Evolutionary conservation across 2,113 vertebrate genomes (phyloP).

Genomic region (Malurus cyaneus): DNA sequence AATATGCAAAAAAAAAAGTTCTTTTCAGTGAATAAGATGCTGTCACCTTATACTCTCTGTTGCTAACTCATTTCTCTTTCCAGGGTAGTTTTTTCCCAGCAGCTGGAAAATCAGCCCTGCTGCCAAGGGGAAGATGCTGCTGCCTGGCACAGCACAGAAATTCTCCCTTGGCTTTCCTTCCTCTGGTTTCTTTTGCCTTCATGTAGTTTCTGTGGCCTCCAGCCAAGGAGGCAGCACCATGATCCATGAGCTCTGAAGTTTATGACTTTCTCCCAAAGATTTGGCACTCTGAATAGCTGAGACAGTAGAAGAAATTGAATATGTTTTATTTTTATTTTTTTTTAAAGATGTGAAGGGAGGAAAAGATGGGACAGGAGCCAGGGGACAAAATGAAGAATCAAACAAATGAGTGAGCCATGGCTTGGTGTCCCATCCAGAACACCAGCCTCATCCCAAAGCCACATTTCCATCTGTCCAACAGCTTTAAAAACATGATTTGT

Average conservation of each 20-base stretch:
- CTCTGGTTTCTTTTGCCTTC: neutral
- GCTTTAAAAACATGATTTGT: neutral
- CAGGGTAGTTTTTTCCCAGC: neutral
- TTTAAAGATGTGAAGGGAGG: neutral
- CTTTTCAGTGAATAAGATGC: neutral
- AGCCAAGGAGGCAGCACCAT: neutral
- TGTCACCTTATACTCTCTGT: neutral
- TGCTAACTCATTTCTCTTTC: neutral
- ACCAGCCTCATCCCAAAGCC: neutral
- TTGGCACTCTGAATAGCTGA: neutral
- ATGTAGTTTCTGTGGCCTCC: neutral
- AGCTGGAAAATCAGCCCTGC: neutral
- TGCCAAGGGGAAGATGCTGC: neutral
- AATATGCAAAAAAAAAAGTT: neutral
- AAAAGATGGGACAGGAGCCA: neutral
- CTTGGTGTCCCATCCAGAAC: neutral
- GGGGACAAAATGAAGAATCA: neutral
- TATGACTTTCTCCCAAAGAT: neutral
- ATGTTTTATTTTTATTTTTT: too few relatives aligned
- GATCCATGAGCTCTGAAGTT: neutral
- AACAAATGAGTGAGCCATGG: neutral
- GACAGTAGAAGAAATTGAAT: neutral
- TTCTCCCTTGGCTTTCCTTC: neutral
- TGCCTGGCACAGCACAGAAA: neutral
- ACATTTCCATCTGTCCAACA: neutral